phyloP scores from a whole-genome alignment of 1,140 invertebrate species.

The Diprion similis region DNA sequence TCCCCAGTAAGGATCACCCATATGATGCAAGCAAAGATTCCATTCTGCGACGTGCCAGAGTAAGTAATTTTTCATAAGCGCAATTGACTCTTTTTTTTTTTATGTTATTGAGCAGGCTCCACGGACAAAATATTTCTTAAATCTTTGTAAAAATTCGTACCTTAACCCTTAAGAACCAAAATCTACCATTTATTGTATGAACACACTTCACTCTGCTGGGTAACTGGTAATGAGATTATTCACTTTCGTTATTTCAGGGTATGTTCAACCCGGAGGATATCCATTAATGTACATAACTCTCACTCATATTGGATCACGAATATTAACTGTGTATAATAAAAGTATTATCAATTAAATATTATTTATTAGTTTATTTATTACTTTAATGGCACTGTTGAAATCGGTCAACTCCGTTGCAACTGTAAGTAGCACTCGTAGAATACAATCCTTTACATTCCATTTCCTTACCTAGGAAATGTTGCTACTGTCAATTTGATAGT shows the following conservation, averaged over 20 bases:
- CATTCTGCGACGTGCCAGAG: slow-evolving; percentile 92
- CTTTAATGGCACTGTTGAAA: background rate
- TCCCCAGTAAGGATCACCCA: slow-evolving; percentile 99
- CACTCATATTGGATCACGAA: slow-evolving; percentile 9
- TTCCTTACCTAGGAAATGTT: background rate
- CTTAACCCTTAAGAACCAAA: background rate
- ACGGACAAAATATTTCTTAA: slow-evolving; percentile 7
- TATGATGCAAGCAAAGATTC: slow-evolving; percentile 99
- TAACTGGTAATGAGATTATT: slow-evolving; percentile 23
- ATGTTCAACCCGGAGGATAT: slow-evolving; percentile 89
- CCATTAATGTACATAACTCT: slow-evolving; percentile 44
- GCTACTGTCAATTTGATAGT: too few species aligned
- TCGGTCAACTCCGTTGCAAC: background rate
- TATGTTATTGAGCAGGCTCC: slow-evolving; percentile 9
- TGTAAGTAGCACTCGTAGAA: background rate
- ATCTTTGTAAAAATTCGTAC: slow-evolving; percentile 8
- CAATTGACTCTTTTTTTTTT: background rate
- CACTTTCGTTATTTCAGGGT: slow-evolving; percentile 69
- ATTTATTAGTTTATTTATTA: slow-evolving; percentile 31
- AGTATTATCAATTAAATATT: slow-evolving; percentile 18
- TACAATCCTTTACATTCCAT: background rate
- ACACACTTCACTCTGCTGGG: background rate
- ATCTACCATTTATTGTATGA: slow-evolving; percentile 13
- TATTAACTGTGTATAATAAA: slow-evolving; percentile 28
- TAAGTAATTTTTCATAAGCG: slow-evolving; percentile 50